Base-by-base conservation (phyloP, 1,140 invertebrate species). In the Caenorhabditis latens region DNA sequence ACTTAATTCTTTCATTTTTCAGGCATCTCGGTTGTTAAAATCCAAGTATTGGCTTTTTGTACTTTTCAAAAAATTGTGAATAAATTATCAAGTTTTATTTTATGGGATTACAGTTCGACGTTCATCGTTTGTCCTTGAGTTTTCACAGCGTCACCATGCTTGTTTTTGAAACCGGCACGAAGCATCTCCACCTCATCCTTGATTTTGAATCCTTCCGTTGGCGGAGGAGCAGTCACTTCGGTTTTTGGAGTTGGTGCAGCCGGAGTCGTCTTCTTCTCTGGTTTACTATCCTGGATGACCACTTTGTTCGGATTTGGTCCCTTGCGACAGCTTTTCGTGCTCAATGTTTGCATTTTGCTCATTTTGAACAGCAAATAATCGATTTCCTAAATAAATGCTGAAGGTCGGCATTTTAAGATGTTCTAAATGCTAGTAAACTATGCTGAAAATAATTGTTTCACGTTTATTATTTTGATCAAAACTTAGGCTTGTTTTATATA, bases 151-250 rank as follows among this genome's bases (percentile, higher is more conserved):
- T 86, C 55, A 0, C 86, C 86, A 43, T 86, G 75, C 7, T 53
- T 84, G 82, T 86, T 83, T 65, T 86, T 86, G 75, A 65, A 83
- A 43, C 86, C 86, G 16, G 42, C 71, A 40, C 86, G 86, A 50
- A 86, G 86, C 75, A 86, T 71, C 71, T 86, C 86, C 19, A 86
- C 86, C 24, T 86, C 86, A 71, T 86, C 86, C 50, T 86, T 86
- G 14, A 86, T 48, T 42, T 86, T 71, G 58, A 86, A 83, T 16
- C 63, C 63, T 55, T 42, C 55, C 9, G 57, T 32, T 13, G 86
- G 86, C 40, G 67, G 85, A 21, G 86, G 84, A 55, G 55, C 55
- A 8, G 84, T 75, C 4, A 85, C 67, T 67, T 85, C 71, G 40
- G 71, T 13, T n/a, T 50, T 79, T 24, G 71, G 71, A 48, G 71